Percentiles rank a stretch among this genome's conserved stretches.
Evolutionary conservation across 2,113 vertebrate genomes (phyloP).

Genomic region (Bombycilla garrulus): DNA sequence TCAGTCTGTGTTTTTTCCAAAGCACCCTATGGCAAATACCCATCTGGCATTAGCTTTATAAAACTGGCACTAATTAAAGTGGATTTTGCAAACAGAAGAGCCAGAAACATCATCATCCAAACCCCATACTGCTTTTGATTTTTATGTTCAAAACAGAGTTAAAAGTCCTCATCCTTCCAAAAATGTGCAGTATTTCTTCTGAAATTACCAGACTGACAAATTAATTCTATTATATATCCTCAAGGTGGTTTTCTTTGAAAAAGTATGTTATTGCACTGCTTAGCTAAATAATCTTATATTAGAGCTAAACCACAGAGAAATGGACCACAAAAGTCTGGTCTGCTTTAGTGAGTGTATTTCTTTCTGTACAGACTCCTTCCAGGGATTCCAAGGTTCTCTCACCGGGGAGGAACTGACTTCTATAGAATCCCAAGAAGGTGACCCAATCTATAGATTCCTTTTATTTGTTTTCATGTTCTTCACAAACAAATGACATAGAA

Average conservation of each 20-base stretch:
- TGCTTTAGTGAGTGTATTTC: background rate
- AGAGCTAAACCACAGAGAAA: background rate
- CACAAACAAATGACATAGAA: background rate
- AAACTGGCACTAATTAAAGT: background rate
- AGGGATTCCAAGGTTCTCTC: background rate
- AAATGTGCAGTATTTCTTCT: background rate
- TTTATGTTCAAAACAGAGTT: conserved; percentile 24
- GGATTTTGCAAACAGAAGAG: background rate
- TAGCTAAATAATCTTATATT: background rate
- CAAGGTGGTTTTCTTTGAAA: background rate
- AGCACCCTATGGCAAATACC: background rate
- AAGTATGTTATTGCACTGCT: background rate
- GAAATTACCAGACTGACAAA: conserved; percentile 21
- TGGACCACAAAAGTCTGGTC: background rate
- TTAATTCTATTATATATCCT: background rate
- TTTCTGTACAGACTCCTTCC: background rate
- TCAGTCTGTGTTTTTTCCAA: background rate
- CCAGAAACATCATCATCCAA: background rate
- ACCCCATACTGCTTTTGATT: background rate
- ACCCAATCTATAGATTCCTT: background rate
- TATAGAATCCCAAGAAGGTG: background rate
- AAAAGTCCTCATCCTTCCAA: conserved; percentile 6
- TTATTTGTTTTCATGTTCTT: background rate
- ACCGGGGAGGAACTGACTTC: background rate
- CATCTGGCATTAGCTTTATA: background rate